Evolutionary conservation across 2,888 invertebrate species (phyloP).

Genomic region (Seira sanloemensis): DNA sequence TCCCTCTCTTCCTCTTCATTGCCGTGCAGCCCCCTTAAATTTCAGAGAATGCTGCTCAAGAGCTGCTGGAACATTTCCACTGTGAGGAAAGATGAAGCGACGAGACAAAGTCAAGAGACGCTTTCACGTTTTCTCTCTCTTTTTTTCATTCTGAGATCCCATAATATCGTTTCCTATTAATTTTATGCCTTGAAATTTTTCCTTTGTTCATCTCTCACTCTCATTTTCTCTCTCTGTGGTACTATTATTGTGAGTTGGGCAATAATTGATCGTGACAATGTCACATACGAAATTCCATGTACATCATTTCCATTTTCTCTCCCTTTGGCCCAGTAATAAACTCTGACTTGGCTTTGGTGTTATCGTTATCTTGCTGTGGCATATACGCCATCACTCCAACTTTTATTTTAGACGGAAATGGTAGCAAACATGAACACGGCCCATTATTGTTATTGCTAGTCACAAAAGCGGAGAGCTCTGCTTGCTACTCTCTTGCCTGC

Average conservation of each 20-base stretch:
- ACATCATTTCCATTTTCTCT: constrained; percentile 35
- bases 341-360: constrained; percentile 9
- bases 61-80: not conserved
- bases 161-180: constrained; percentile 16
- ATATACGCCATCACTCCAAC: not conserved
- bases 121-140: constrained; percentile 29
- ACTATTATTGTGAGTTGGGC: not conserved
- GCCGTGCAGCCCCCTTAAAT: constrained; percentile 2
- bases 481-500: not conserved
- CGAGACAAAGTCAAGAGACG: constrained; percentile 12
- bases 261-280: constrained; percentile 56
- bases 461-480: not conserved
- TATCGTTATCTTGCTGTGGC: not conserved
- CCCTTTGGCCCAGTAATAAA: constrained; percentile 35
- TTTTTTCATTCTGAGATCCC: constrained; percentile 13
- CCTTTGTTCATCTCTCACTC: not conserved
- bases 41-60: constrained; percentile 7
- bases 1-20: not conserved
- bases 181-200: constrained; percentile 16
- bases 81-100: constrained; percentile 11
- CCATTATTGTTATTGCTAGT: constrained; percentile 13
- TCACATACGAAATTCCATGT: constrained; percentile 33
- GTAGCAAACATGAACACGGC: constrained; percentile 9
- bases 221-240: constrained; percentile 6
- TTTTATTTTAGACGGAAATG: constrained; percentile 18